phyloP scores from a whole-genome alignment of 2,888 invertebrate species.

The Sympetrum striolatum region DNA sequence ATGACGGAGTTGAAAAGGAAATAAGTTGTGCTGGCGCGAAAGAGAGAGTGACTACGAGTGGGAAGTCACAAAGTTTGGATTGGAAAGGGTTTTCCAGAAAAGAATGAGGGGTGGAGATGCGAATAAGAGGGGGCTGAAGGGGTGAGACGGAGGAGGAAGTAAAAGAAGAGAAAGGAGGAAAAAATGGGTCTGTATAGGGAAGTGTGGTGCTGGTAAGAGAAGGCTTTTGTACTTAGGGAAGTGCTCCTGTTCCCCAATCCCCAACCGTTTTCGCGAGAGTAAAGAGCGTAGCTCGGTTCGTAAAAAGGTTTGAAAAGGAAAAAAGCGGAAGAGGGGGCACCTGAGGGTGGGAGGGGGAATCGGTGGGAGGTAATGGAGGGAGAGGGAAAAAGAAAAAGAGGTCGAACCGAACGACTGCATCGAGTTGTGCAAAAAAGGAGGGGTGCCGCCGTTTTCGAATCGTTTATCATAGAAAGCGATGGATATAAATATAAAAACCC shows the following conservation, averaged over 20 bases:
- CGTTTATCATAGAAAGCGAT: not conserved
- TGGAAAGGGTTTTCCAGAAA: not conserved
- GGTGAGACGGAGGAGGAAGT: not conserved
- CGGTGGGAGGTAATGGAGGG: not conserved
- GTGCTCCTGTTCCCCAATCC: not conserved
- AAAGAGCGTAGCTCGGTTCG: not conserved
- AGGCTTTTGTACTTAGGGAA: conserved; percentile 6
- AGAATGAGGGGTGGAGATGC: not conserved
- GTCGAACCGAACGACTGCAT: not conserved
- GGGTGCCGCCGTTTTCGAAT: not conserved
- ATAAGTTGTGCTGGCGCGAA: conserved; percentile 49
- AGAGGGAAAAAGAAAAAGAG: not conserved
- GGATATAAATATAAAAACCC: not conserved
- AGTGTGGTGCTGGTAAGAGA: not conserved
- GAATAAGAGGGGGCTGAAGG: not conserved
- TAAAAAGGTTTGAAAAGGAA: not conserved
- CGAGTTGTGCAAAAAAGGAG: not conserved
- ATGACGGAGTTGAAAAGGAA: conserved; percentile 45
- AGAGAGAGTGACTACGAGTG: not conserved
- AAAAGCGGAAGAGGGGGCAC: not conserved
- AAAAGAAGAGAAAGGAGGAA: not conserved
- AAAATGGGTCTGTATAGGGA: not conserved
- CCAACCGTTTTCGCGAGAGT: not conserved
- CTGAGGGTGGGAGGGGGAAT: not conserved
- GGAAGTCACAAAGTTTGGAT: not conserved